Percentiles rank a stretch among this genome's conserved stretches.
Evolutionary conservation across 2,113 vertebrate genomes (phyloP).

Genomic region (Gyps fulvus): DNA sequence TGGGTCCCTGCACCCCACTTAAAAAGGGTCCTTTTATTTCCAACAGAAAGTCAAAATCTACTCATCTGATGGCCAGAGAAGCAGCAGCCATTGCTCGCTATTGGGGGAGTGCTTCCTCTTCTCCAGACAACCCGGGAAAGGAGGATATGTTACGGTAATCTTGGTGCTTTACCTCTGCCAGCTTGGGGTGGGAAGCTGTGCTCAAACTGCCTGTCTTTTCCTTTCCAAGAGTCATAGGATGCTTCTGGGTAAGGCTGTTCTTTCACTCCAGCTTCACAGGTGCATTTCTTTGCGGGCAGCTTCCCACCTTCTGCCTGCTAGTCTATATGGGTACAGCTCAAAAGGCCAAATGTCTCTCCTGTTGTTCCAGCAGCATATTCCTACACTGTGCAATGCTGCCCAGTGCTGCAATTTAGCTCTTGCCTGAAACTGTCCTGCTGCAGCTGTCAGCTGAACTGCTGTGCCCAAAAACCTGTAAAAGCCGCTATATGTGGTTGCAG

Average conservation of each 20-base stretch:
- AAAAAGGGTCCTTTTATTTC: not conserved
- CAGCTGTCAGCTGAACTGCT: not conserved
- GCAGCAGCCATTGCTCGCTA: slow-evolving; percentile 63
- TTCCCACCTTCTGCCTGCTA: not conserved
- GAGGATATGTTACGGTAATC: slow-evolving; percentile 60
- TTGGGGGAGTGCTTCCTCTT: slow-evolving; percentile 25
- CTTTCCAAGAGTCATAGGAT: not conserved
- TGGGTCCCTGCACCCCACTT: not conserved
- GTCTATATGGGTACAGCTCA: too few relatives aligned
- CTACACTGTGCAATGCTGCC: not conserved
- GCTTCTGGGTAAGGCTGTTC: not conserved
- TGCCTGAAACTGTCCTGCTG: not conserved
- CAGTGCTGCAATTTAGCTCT: not conserved
- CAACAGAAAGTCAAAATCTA: slow-evolving; percentile 43
- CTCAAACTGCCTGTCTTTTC: not conserved
- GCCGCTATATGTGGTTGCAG: not conserved
- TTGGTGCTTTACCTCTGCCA: not conserved
- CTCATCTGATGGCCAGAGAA: slow-evolving; percentile 64
- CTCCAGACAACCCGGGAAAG: slow-evolving; percentile 39
- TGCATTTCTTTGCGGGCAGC: not conserved
- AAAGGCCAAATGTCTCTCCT: not conserved
- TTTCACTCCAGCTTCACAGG: not conserved
- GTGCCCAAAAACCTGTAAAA: not conserved
- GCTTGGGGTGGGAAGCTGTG: not conserved
- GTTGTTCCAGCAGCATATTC: not conserved